Conservation (phyloP, 2,113 vertebrate genomes). For the Rhombomys opimus region DNA sequence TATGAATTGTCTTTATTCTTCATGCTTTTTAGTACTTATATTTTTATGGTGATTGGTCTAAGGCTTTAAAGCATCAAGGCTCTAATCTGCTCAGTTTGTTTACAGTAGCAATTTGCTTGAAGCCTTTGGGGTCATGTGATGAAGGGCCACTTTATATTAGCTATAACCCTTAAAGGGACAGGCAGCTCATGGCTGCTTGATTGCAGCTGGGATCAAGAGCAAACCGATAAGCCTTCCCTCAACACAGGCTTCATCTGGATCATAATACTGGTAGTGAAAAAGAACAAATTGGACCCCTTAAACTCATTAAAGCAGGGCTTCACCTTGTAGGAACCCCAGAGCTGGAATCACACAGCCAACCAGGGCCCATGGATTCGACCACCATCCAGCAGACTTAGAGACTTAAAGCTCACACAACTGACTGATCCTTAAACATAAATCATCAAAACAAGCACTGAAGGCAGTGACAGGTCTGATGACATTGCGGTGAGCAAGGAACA, state of each 20-base stretch:
- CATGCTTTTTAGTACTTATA: background rate
- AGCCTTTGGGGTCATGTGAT: conserved; percentile 3
- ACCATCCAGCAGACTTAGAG: background rate
- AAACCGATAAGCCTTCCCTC: background rate
- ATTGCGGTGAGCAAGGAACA: background rate
- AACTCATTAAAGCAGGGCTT: background rate
- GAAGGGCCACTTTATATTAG: background rate
- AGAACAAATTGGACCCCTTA: background rate
- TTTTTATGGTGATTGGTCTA: conserved; percentile 34
- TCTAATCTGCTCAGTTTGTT: conserved; percentile 11
- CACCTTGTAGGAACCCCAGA: background rate
- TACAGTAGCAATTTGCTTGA: conserved; percentile 6
- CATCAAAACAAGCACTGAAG: background rate
- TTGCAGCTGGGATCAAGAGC: background rate
- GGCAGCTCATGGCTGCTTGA: background rate
- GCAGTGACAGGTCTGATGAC: background rate
- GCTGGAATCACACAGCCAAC: background rate
- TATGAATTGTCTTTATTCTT: background rate
- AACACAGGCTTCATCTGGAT: background rate
- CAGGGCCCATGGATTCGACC: background rate
- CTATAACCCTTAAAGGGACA: conserved; percentile 13
- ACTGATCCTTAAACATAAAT: background rate
- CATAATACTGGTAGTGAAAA: background rate
- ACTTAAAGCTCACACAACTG: background rate
- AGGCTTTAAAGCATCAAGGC: conserved; percentile 2